A percentile compares a stretch with the other conserved stretches of the same genome.
phyloP scores from a whole-genome alignment of 2,113 vertebrate species.

The Rhipidura dahli region DNA sequence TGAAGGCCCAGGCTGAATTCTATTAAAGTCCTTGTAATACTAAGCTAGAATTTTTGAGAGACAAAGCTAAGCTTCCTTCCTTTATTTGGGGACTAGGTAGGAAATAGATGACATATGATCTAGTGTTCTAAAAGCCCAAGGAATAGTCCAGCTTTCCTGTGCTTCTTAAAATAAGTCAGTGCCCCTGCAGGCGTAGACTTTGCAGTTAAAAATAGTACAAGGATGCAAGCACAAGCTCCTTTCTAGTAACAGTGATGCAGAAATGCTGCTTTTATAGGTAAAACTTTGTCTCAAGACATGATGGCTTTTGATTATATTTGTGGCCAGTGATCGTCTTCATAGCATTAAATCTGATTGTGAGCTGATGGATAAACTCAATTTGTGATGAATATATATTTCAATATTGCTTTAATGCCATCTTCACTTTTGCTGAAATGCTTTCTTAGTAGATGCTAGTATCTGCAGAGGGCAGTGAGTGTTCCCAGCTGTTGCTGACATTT shows the following conservation, averaged over 20 bases:
- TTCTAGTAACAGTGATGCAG: neutral
- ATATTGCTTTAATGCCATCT: neutral
- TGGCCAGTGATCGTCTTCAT: neutral
- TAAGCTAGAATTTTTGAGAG: neutral
- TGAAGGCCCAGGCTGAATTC: neutral
- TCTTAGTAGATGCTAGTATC: neutral
- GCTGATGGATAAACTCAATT: neutral
- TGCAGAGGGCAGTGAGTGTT: neutral
- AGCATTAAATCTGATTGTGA: neutral
- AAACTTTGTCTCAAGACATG: neutral
- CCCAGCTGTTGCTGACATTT: neutral
- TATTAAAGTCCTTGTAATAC: neutral
- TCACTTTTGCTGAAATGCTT: neutral
- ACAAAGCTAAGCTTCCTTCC: neutral
- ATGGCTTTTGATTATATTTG: neutral
- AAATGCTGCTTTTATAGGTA: neutral
- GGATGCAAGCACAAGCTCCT: neutral
- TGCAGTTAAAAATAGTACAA: conserved; percentile 12
- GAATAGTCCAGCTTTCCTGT: neutral
- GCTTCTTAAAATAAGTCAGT: neutral
- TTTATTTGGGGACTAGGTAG: neutral
- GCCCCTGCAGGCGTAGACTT: neutral
- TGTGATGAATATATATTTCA: neutral
- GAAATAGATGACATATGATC: neutral
- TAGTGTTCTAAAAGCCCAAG: neutral